A percentile compares a stretch with the other conserved stretches of the same genome.
These are phyloP conservation scores for Calameuta pallipes DNA, from an alignment of 2,888 invertebrate genomes.

Conservation along the genomic window DNA sequence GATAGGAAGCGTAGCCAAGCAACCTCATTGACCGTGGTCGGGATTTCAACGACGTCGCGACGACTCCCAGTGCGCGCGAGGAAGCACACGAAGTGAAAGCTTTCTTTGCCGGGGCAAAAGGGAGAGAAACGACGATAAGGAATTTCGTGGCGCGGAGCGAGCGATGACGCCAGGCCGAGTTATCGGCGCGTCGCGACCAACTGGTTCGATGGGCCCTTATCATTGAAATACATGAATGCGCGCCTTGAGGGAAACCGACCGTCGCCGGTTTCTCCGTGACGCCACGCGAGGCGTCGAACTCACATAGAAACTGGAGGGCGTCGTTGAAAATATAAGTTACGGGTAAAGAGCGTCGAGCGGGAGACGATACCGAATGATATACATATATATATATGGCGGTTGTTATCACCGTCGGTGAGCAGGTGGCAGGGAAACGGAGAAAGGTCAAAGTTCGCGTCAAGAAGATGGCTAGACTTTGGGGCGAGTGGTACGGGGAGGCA, in stretches of 20 bases:
- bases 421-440: neutral
- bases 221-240: neutral
- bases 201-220: conserved; percentile 3
- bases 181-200: neutral
- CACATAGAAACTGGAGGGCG: neutral
- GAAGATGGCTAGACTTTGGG: neutral
- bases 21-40: conserved; percentile 41
- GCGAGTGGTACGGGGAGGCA: neutral
- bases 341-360: neutral
- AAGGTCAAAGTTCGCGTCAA: neutral
- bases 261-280: neutral
- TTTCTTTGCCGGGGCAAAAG: neutral
- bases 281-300: neutral
- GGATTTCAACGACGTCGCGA: conserved; percentile 35
- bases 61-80: neutral
- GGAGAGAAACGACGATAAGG: neutral
- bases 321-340: neutral
- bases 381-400: neutral
- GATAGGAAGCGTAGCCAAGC: conserved; percentile 15
- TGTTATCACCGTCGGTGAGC: neutral
- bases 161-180: neutral
- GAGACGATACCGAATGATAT: neutral
- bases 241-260: neutral
- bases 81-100: neutral
- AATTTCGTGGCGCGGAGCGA: neutral